These are phyloP conservation scores for Brachyalestes nurse DNA, from an alignment of 2,797 vertebrate genomes.

Conservation along the genomic window DNA sequence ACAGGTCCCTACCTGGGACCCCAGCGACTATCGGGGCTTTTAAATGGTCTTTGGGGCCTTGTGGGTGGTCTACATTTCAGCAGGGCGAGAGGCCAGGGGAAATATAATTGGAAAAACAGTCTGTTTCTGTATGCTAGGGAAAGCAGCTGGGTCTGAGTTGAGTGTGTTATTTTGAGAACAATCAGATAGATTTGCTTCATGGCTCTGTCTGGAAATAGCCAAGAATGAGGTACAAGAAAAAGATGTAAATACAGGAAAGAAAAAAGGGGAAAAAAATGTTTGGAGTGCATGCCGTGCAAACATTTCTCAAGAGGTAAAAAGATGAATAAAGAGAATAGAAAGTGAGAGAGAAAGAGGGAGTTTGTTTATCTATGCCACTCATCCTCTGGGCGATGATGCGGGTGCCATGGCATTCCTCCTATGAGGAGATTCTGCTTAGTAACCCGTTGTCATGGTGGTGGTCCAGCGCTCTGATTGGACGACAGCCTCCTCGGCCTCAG, in stretches of 20 bases:
- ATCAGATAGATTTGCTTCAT: slow-evolving; percentile 27
- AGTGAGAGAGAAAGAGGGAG: neutral
- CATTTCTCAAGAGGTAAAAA: slow-evolving; percentile 8
- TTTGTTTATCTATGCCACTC: slow-evolving; percentile 32
- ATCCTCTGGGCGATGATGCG: slow-evolving; percentile 26
- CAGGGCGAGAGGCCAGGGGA: slow-evolving; percentile 17
- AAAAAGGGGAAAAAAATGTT: slow-evolving; percentile 8
- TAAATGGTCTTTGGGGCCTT: slow-evolving; percentile 23
- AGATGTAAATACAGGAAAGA: slow-evolving; percentile 2
- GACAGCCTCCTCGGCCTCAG: slow-evolving; percentile 54
- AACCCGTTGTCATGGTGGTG: slow-evolving; percentile 70
- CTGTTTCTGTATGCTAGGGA: slow-evolving; percentile 11
- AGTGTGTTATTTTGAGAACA: slow-evolving; percentile 45
- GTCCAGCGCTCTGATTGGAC: slow-evolving; percentile 62
- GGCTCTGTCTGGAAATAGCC: slow-evolving; percentile 21
- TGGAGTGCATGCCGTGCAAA: neutral
- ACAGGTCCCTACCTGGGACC: slow-evolving; percentile 40
- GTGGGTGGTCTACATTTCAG: slow-evolving; percentile 48
- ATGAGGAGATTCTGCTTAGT: slow-evolving; percentile 66
- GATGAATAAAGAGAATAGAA: neutral
- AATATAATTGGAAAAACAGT: slow-evolving; percentile 36
- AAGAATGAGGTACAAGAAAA: slow-evolving; percentile 7
- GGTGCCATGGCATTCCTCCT: slow-evolving; percentile 39
- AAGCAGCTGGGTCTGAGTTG: slow-evolving; percentile 6
- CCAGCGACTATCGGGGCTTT: neutral